phyloP scores from a whole-genome alignment of 2,888 invertebrate species.

The Blera fallax region DNA sequence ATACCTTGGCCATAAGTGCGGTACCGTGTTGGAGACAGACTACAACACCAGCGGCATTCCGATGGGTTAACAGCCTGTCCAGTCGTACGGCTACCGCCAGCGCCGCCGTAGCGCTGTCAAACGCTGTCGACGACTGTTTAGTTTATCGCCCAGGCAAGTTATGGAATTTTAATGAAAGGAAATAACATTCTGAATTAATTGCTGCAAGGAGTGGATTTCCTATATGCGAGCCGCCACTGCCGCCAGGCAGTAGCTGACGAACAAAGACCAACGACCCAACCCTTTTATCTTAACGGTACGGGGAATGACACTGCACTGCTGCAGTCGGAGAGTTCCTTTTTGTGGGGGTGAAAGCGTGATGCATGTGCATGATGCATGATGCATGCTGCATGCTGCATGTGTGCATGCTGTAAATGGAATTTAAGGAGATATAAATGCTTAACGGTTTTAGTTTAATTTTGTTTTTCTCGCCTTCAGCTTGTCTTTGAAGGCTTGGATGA shows the following conservation, averaged over 20 bases:
- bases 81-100: slow-evolving; percentile 11
- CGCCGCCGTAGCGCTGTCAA: slow-evolving; percentile 44
- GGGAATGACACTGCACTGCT: slow-evolving; percentile 12
- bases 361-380: not conserved
- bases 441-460: not conserved
- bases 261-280: slow-evolving; percentile 60
- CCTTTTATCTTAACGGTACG: slow-evolving; percentile 48
- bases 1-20: slow-evolving; percentile 55
- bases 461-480: not conserved
- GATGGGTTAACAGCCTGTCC: slow-evolving; percentile 51
- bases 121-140: slow-evolving; percentile 61
- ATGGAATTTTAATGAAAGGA: slow-evolving; percentile 73
- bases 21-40: slow-evolving; percentile 40
- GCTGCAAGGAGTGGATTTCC: slow-evolving; percentile 61
- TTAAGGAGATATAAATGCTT: slow-evolving; percentile 15
- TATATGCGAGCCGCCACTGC: slow-evolving; percentile 3
- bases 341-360: slow-evolving; percentile 21
- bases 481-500: not conserved
- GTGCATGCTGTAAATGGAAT: slow-evolving; percentile 33
- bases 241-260: slow-evolving; percentile 36
- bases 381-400: slow-evolving; percentile 26
- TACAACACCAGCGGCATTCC: slow-evolving; percentile 61
- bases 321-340: slow-evolving; percentile 13
- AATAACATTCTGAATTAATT: slow-evolving; percentile 72
- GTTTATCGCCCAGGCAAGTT: slow-evolving; percentile 70